These are phyloP conservation scores for Micropoecilia bifurca DNA, from an alignment of 2,797 vertebrate species.

Conservation along the genomic window DNA sequence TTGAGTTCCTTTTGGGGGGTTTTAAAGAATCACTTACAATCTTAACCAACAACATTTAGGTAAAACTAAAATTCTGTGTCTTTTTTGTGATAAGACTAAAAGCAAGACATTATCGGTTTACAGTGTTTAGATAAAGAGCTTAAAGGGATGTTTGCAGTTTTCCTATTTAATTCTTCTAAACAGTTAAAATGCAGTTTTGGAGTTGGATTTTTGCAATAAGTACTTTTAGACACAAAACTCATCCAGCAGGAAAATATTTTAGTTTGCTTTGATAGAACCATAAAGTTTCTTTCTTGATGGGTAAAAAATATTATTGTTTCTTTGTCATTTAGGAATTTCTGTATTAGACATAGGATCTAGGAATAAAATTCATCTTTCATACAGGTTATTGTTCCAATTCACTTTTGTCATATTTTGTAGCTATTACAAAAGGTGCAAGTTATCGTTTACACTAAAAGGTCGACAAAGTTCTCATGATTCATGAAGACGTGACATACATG, in stretches of 20 bases:
- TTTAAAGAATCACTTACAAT: background rate
- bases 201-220: background rate
- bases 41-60: background rate
- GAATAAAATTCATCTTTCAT: background rate
- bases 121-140: background rate
- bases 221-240: background rate
- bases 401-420: background rate
- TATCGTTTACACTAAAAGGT: background rate
- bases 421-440: background rate
- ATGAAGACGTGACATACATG: background rate
- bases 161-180: background rate
- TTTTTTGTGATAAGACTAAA: background rate
- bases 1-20: constrained; percentile 52
- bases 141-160: background rate
- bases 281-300: background rate
- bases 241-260: background rate
- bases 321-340: background rate
- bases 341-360: background rate
- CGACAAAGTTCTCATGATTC: constrained; percentile 6
- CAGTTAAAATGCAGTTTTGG: background rate
- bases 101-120: constrained; percentile 8
- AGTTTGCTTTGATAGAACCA: background rate
- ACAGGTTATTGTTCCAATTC: background rate
- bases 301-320: background rate
- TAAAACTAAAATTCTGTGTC: background rate